Evolutionary conservation across 1,140 invertebrate species (phyloP), one percentile per base, ranked within the genome.

Genomic region (Eciton burchellii): DNA sequence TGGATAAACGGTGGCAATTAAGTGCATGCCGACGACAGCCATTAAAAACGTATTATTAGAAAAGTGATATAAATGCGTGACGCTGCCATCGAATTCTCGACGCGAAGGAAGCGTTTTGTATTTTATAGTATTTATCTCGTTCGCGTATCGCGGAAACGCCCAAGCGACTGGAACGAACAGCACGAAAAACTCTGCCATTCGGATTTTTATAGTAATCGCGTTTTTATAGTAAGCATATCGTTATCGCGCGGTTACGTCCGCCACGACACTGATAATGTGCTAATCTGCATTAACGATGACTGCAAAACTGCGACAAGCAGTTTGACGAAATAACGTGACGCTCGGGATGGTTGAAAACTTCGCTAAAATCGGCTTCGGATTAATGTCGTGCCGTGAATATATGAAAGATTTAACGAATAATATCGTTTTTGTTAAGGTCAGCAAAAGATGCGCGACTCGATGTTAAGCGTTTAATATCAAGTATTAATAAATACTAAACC

Each of bases 31-130:
- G 85, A 57, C 49, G 79, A 62, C 71, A 52, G 52, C 84, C 79
- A 76, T 86, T 86, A 86, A 86, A 85, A 86, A 86, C 84, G 63
- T 86, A 86, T 87, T 87, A 86, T 86, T 82, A 83, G 85, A 86
- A 85, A 87, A 86, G 85, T 83, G 79, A 73, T 68, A 68, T 68
- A 68, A 77, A 77, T 68, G 47, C 65, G 60, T 77, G 60, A 77
- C 74, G 74, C 56, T 43, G 35, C 4, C 19, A 59, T 45, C 74
- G 62, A 65, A 35, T n/a, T n/a, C n/a, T 52, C 29, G 21, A 54
- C 16, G 54, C 14, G 21, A 52, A 12, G 21, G 35, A 77, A 43
- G 66, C 29, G 54, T 68, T 68, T 19, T 49, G 62, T 43, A 35
- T 54, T 52, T n/a, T 43, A 8, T 14, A 49, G 49, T 74, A 52